Percentiles rank a stretch among this genome's conserved stretches.
phyloP scores from a whole-genome alignment of 2,888 invertebrate genomes.

The Heliconius erato region DNA sequence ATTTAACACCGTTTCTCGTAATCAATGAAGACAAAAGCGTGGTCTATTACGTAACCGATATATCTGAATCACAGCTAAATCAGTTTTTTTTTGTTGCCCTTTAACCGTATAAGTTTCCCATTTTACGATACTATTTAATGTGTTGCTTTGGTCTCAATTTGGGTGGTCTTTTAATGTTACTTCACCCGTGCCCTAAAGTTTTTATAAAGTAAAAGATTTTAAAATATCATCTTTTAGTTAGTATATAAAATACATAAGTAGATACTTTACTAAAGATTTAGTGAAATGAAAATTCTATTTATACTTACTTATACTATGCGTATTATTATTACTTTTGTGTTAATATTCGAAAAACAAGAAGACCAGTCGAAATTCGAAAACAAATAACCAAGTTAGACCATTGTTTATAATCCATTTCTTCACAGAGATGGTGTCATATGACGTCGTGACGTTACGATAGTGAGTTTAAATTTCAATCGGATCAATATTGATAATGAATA shows the following conservation, averaged over 20 bases:
- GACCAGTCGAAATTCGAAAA: background rate
- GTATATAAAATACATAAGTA: too few relatives aligned
- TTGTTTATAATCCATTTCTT: too few relatives aligned
- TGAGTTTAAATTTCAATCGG: background rate
- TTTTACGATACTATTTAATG: slow-evolving; percentile 37
- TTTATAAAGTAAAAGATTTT: background rate
- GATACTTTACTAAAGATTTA: too few relatives aligned
- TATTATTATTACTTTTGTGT: background rate
- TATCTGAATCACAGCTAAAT: slow-evolving; percentile 20
- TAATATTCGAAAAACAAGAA: too few relatives aligned
- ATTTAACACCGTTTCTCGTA: slow-evolving; percentile 23
- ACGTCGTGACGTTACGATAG: background rate
- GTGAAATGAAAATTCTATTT: background rate
- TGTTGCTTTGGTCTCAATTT: slow-evolving; percentile 10
- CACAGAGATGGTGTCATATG: background rate
- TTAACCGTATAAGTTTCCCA: slow-evolving; percentile 19
- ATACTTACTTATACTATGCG: background rate
- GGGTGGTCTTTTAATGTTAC: slow-evolving; percentile 28
- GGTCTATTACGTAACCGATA: slow-evolving; percentile 23
- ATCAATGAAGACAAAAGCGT: slow-evolving; percentile 17
- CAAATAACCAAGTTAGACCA: too few relatives aligned
- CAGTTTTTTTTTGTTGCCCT: slow-evolving; percentile 12
- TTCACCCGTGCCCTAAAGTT: background rate
- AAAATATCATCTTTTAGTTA: background rate
- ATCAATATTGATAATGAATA: background rate